Evolutionary conservation across 2,888 invertebrate genomes (phyloP), one percentile per base, ranked within the genome.

Genomic region (Anodontia alba): DNA sequence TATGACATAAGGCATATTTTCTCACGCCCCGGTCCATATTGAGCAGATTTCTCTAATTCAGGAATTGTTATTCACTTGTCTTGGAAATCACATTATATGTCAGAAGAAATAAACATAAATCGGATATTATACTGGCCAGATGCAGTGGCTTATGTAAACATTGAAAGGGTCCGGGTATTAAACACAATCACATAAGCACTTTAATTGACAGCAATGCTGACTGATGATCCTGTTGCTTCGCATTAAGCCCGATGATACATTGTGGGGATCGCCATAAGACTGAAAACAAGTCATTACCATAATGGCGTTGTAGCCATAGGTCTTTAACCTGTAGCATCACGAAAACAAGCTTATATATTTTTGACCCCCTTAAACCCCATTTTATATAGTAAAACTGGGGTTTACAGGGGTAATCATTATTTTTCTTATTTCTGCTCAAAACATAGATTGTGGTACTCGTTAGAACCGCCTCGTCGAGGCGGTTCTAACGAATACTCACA

Each of bases 31-130:
- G 38, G 12, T 12, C 38, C 5, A 38, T 38, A 38, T 38, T 38
- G 38, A 38, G 38, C 38, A 38, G 7, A 38, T 38, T 38, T 23
- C 31, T 31, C 33, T 62, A 62, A 62, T 62, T 8, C 26, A 29
- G 31, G 62, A 33, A 20, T 23, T 33, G 62, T 29, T 62, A 62
- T 31, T 33, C 62, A 62, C 29, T n/a, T 33, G 62, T 62, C 62
- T 7, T 33, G 33, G 62, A 62, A 62, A 62, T 62, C 29, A 17
- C 29, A 62, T 62, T 62, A 62, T 33, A 62, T 33, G 62, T 62
- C 62, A 62, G n/a, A 62, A 33, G 62, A 62, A 62, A 62, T 62
- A 5, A 33, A 62, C 62, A 62, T 62, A 62, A 62, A 62, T 33
- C 62, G 62, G 62, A 33, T 62, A 31, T 62, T 29, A 62, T 20